phyloP scores from a whole-genome alignment of 2,113 vertebrate genomes.

The Saccopteryx leptura region DNA sequence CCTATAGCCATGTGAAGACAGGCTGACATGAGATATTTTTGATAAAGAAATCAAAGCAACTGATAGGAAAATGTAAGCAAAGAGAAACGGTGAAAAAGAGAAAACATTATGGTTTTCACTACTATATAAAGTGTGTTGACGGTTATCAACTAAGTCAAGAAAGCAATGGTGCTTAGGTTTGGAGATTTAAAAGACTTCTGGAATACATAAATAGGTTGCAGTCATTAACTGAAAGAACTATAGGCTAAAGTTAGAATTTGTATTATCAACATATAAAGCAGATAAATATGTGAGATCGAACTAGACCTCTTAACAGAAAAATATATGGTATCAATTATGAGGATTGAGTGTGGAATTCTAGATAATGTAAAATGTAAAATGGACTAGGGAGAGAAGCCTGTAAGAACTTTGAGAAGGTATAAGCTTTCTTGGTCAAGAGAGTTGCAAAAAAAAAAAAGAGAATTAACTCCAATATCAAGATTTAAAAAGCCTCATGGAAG shows the following conservation, averaged over 20 bases:
- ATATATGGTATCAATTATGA: background rate
- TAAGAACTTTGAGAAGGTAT: background rate
- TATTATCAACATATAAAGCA: background rate
- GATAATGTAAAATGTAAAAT: background rate
- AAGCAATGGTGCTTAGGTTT: background rate
- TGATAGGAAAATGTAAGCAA: background rate
- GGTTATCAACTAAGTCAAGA: background rate
- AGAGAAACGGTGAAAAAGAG: background rate
- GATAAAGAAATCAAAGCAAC: background rate
- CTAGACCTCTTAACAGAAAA: background rate
- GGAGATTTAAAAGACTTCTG: constrained; percentile 12
- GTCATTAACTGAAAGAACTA: background rate
- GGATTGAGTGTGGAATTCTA: background rate
- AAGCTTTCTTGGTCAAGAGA: background rate
- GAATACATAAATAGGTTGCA: background rate
- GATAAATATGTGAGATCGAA: background rate
- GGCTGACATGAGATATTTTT: background rate
- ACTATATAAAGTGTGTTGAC: background rate
- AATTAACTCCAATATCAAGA: background rate
- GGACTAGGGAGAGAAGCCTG: background rate
- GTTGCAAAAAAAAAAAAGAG: background rate
- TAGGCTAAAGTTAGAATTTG: background rate
- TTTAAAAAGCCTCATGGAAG: background rate
- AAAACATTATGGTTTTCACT: background rate
- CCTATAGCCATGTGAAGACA: background rate